phyloP scores from a whole-genome alignment of 2,797 vertebrate species.

The Rhinichthys osculus region DNA sequence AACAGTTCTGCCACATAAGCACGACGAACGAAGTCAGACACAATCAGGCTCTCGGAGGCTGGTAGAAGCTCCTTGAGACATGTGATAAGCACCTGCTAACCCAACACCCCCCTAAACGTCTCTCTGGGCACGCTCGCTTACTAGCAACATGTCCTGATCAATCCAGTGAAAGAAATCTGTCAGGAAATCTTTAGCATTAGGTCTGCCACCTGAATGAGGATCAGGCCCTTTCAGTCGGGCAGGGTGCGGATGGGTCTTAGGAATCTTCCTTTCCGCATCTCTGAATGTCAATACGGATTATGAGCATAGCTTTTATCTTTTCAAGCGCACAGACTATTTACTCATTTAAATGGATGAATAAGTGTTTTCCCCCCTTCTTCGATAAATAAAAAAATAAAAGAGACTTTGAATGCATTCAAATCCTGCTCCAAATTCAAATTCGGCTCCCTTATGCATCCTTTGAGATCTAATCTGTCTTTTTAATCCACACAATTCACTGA shows the following conservation, averaged over 20 bases:
- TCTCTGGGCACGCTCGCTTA: conserved; percentile 53
- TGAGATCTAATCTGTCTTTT: conserved; percentile 81
- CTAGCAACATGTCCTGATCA: conserved; percentile 80
- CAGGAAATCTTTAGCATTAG: conserved; percentile 86
- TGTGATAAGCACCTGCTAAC: conserved; percentile 69
- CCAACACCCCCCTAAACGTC: conserved; percentile 31
- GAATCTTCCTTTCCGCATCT: conserved; percentile 80
- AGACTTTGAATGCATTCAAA: conserved; percentile 82
- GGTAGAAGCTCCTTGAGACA: conserved; percentile 70
- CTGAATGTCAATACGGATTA: conserved; percentile 87
- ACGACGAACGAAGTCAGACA: conserved; percentile 62
- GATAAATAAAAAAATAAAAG: conserved; percentile 77
- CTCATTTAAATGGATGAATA: conserved; percentile 84
- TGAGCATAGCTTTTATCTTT: conserved; percentile 82
- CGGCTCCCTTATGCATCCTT: conserved; percentile 78
- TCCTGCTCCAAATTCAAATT: conserved; percentile 81
- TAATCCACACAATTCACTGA: conserved; percentile 75
- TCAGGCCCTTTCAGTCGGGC: conserved; percentile 76
- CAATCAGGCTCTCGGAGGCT: conserved; percentile 56
- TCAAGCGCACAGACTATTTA: conserved; percentile 82
- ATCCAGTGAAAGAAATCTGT: conserved; percentile 83
- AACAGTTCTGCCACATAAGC: conserved; percentile 75
- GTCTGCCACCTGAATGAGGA: conserved; percentile 75
- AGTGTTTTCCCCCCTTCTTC: conserved; percentile 70
- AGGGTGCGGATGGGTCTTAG: conserved; percentile 78